phyloP scores from a whole-genome alignment of 2,888 invertebrate genomes.

The Drosophila eohydei region DNA sequence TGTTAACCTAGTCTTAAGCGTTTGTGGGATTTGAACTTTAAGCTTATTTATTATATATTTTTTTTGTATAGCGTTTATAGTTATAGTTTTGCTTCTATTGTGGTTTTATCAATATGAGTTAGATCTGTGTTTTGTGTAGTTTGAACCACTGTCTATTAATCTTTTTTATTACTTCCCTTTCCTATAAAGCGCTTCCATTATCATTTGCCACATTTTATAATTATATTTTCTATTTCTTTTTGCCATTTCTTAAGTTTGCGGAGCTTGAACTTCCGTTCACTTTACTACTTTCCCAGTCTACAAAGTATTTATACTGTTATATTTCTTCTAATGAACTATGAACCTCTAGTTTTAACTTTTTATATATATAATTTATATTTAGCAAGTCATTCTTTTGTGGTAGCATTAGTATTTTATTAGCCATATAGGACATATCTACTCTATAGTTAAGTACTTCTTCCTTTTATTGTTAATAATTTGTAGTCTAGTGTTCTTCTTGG shows the following conservation, averaged over 20 bases:
- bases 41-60: neutral
- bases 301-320: neutral
- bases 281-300: neutral
- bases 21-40: neutral
- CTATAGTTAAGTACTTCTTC: neutral
- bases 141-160: neutral
- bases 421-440: too few relatives aligned
- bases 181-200: neutral
- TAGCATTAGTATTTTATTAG: too few relatives aligned
- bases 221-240: neutral
- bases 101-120: neutral
- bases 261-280: neutral
- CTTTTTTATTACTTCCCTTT: neutral
- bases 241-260: neutral
- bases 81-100: neutral
- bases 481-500: neutral
- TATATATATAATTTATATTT: neutral
- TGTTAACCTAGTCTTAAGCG: constrained; percentile 2
- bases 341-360: neutral
- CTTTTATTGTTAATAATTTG: neutral
- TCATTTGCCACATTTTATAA: neutral
- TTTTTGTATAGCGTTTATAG: neutral
- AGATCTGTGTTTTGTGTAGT: neutral
- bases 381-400: too few relatives aligned
- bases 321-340: neutral